A percentile compares a stretch with the other conserved stretches of the same genome.
These are phyloP conservation scores for Microctonus brassicae DNA, from an alignment of 2,888 invertebrate genomes.

Conservation along the genomic window DNA sequence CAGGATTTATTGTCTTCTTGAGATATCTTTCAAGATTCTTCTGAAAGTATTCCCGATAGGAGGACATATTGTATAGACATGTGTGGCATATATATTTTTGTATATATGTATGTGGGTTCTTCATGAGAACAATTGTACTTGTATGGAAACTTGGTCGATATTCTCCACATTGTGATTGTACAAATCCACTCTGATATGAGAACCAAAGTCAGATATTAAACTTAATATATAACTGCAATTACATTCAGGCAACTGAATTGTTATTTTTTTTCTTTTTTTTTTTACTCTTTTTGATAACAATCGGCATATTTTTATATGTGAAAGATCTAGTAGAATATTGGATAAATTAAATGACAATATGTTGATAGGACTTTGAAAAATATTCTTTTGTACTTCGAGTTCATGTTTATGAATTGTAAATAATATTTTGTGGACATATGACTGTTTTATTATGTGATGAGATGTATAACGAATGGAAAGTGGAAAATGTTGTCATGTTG, in stretches of 20 bases:
- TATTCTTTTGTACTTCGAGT: not conserved
- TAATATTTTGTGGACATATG: not conserved
- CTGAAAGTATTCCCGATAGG: not conserved
- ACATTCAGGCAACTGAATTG: slow-evolving; percentile 64
- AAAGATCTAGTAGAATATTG: too few relatives aligned
- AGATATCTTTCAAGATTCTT: slow-evolving; percentile 52
- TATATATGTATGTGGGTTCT: slow-evolving; percentile 8
- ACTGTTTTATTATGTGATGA: slow-evolving; percentile 27
- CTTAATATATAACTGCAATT: slow-evolving; percentile 67
- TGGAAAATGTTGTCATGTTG: slow-evolving; percentile 31
- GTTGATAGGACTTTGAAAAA: not conserved
- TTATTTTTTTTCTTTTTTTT: too few relatives aligned
- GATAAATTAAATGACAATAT: not conserved
- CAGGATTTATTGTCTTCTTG: slow-evolving; percentile 64
- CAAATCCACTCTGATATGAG: slow-evolving; percentile 28
- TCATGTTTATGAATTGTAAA: not conserved
- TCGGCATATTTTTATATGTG: too few relatives aligned
- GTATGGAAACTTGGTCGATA: slow-evolving; percentile 61
- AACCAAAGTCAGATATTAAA: slow-evolving; percentile 63
- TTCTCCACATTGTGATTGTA: slow-evolving; percentile 33
- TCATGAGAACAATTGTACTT: slow-evolving; percentile 11
- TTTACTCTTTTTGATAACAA: slow-evolving; percentile 30
- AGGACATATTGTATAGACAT: not conserved
- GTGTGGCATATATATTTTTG: not conserved
- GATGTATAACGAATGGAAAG: not conserved